Evolutionary conservation across 92 coral and sea anemone species (phyloP).

Genomic region (Porites rus): DNA sequence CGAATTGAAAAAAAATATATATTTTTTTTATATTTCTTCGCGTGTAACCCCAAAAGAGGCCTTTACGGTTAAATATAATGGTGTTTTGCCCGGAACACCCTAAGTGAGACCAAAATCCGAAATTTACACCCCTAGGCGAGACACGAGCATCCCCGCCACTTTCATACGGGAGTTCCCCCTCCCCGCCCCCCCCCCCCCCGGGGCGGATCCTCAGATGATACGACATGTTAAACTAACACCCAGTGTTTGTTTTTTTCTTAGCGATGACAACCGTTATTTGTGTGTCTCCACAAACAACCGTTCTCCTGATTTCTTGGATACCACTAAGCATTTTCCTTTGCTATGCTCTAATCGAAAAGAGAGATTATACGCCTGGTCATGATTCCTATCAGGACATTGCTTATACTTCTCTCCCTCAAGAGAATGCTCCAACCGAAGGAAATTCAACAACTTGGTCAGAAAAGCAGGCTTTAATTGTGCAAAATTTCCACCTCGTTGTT

Average conservation of each 20-base stretch:
- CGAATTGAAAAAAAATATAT: too few species aligned
- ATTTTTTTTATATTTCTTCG: too few species aligned
- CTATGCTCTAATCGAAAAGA: conserved; percentile 59
- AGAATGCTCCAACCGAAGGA: conserved; percentile 19
- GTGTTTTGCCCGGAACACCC: too few species aligned
- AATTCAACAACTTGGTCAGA: conserved; percentile 48
- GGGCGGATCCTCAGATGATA: too few species aligned
- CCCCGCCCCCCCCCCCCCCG: too few species aligned
- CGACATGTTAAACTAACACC: too few species aligned
- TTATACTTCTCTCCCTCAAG: conserved; percentile 39
- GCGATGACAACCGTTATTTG: conserved; percentile 81
- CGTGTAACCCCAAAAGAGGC: too few species aligned
- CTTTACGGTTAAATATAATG: too few species aligned
- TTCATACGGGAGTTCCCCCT: too few species aligned
- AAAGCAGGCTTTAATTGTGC: conserved; percentile 42
- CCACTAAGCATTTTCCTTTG: conserved; percentile 53
- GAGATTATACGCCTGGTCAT: not conserved
- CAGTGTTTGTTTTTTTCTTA: not conserved
- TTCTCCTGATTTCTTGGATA: conserved; percentile 56
- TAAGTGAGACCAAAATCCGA: too few species aligned
- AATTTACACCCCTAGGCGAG: too few species aligned
- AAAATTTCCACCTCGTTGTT: conserved; percentile 40
- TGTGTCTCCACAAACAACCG: conserved; percentile 67
- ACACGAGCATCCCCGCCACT: too few species aligned
- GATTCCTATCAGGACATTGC: conserved; percentile 29